Evolutionary conservation across 2,797 vertebrate species (phyloP), one percentile per base, ranked within the genome.

Genomic region (Phyllotis vaccarum): DNA sequence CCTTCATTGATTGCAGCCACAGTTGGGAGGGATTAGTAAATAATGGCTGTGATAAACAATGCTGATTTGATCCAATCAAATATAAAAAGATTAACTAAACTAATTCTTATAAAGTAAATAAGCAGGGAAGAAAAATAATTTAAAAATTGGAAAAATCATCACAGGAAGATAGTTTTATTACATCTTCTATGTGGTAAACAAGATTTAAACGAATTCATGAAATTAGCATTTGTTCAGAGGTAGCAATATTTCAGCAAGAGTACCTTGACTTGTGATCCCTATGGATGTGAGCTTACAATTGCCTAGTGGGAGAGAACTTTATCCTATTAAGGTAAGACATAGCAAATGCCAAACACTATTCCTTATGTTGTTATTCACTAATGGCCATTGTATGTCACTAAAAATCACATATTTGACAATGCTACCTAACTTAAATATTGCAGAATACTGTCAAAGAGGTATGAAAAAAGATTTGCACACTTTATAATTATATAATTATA

Each of bases 41-140:
- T 75, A 82, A 92, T 64, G 37, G 24, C 40, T 94, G 46, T 74
- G 64, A 86, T 78, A 89, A 94, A 94, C 46, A 96, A 85, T 66
- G 40, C n/a, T 93, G 27, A 92, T 92, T 83, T 86, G 34, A 12
- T 80, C 86, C 64, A 68, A 24, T 79, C 1, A 6, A 40, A 22
- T 80, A 75, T 94, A 49, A 90, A 10, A 90, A 90, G 22, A 14
- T 68, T 91, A 37, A 80, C 24, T 72, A 24, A 80, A 85, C 43
- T 70, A 76, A 93, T 52, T 62, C 27, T 62, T 90, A 31, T 85
- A 31, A 80, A 78, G 34, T 46, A 62, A 74, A 24, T 14, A 86
- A 64, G 31, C 8, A 17, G 10, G 6, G 54, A 66, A 2, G 24
- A n/a, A 85, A 2, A 3, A 49, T 64, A 2, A 3, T 54, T n/a